Conservation (phyloP, 1,140 invertebrate species). For the Bombus cullumanus region DNA sequence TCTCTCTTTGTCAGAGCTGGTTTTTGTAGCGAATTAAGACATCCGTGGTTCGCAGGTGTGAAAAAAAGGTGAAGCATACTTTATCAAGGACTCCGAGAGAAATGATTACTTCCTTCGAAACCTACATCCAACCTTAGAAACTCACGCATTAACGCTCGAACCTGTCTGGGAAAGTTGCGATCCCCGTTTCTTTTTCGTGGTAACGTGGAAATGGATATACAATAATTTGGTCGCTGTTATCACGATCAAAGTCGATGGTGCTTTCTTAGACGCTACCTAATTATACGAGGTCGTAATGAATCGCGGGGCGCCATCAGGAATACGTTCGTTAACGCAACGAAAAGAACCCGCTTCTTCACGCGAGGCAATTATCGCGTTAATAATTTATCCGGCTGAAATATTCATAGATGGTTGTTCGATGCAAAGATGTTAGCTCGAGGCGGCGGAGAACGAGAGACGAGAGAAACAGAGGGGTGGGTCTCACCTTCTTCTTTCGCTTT, state of each 20-base stretch:
- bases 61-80: not conserved
- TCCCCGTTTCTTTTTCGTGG: not conserved
- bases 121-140: not conserved
- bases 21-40: not conserved
- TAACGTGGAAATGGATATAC: slow-evolving; percentile 10
- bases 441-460: not conserved
- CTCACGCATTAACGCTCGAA: not conserved
- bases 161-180: not conserved
- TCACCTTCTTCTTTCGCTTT: slow-evolving; percentile 14
- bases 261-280: slow-evolving; percentile 34
- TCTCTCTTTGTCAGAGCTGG: not conserved
- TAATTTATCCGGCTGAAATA: slow-evolving; percentile 62
- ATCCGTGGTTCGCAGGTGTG: not conserved
- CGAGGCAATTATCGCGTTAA: slow-evolving; percentile 60
- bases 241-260: slow-evolving; percentile 28
- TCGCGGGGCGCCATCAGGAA: slow-evolving; percentile 7
- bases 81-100: not conserved
- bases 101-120: slow-evolving; percentile 3
- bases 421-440: slow-evolving; percentile 2
- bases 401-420: slow-evolving; percentile 48
- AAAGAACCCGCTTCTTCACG: slow-evolving; percentile 40
- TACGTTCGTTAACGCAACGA: slow-evolving; percentile 50
- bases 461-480: not conserved
- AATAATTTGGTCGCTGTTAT: slow-evolving; percentile 55
- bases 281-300: slow-evolving; percentile 56